phyloP scores from a whole-genome alignment of 2,113 vertebrate species.

The Aegithalos caudatus region DNA sequence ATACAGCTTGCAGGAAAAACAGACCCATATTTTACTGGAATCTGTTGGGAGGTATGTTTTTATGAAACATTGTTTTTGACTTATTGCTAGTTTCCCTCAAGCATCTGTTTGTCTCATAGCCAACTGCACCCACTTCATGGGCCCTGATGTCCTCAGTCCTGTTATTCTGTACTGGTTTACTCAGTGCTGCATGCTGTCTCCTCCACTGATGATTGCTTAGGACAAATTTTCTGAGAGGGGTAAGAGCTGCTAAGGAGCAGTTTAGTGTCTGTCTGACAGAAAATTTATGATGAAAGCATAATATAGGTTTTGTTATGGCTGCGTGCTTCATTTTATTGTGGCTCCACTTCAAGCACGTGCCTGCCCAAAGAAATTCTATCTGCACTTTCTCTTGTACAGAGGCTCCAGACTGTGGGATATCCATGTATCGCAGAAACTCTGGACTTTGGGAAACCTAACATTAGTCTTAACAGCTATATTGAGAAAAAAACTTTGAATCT shows the following conservation, averaged over 20 bases:
- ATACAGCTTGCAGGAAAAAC: background rate
- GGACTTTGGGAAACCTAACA: background rate
- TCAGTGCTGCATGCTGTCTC: background rate
- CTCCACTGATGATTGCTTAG: background rate
- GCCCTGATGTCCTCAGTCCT: background rate
- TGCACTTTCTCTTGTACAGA: background rate
- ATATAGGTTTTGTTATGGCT: background rate
- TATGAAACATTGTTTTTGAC: background rate
- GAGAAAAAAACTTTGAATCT: background rate
- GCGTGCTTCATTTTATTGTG: background rate
- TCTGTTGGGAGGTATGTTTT: background rate
- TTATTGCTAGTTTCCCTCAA: background rate
- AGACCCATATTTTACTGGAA: background rate
- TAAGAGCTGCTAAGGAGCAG: background rate
- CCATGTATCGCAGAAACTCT: accelerated
- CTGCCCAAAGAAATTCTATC: background rate
- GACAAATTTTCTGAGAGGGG: background rate
- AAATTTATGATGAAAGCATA: conserved; percentile 1
- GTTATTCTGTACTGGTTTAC: background rate
- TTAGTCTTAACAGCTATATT: background rate
- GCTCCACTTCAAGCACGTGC: background rate
- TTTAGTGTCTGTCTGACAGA: background rate
- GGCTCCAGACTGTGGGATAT: background rate
- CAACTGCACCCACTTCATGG: background rate
- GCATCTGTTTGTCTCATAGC: background rate